phyloP scores from a whole-genome alignment of 1,140 invertebrate genomes.

The Leptinotarsa defecta region DNA sequence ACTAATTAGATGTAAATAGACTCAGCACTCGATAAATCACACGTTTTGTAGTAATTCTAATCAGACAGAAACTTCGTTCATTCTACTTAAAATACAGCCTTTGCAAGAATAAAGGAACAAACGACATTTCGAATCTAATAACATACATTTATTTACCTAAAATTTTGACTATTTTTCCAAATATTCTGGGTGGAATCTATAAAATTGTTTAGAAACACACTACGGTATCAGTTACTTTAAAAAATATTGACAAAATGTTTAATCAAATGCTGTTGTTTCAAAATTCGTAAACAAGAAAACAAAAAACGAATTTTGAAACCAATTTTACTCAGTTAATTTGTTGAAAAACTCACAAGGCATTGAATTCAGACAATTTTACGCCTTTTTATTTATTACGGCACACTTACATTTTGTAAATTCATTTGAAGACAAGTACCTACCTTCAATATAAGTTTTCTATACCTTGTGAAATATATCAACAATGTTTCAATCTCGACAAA shows the following conservation, averaged over 20 bases:
- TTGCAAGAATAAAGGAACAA: constrained; percentile 17
- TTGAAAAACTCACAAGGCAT: too few relatives aligned
- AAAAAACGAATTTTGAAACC: too few relatives aligned
- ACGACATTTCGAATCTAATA: constrained; percentile 28
- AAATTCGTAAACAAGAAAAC: too few relatives aligned
- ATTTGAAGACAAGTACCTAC: too few relatives aligned
- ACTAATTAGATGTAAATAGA: constrained; percentile 37
- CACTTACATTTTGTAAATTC: too few relatives aligned
- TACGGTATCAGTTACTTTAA: constrained; percentile 24
- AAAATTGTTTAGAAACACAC: constrained; percentile 31
- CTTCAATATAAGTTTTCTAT: too few relatives aligned
- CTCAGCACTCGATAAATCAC: constrained; percentile 41
- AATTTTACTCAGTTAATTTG: too few relatives aligned
- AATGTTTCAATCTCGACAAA: neutral
- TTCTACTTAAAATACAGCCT: constrained; percentile 5
- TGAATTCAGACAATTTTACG: too few relatives aligned
- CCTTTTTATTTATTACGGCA: too few relatives aligned
- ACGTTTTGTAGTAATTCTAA: constrained; percentile 30
- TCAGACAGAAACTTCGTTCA: constrained; percentile 27
- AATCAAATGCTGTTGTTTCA: neutral
- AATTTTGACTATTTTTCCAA: constrained; percentile 34
- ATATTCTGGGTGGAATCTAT: constrained; percentile 29
- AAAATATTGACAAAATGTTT: neutral
- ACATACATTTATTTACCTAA: constrained; percentile 41
- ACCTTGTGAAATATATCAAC: too few relatives aligned